Base-by-base conservation (phyloP, 2,888 invertebrate species). In the Apomyelois bistriatella region DNA sequence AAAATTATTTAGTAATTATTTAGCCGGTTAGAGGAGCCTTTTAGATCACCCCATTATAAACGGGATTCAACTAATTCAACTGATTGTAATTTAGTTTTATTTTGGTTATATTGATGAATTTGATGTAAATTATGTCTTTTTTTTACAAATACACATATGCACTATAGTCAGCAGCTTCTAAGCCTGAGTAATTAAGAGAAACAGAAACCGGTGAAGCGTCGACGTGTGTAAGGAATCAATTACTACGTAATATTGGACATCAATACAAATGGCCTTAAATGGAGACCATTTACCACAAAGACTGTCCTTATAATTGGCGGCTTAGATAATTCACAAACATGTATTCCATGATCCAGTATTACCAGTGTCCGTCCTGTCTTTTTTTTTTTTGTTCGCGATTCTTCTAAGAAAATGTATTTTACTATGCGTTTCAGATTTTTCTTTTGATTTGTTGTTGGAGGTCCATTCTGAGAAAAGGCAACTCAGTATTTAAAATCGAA, bases 271-370 rank as follows among this genome's bases (percentile, higher is more conserved):
- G 46, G 32, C 46, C 46, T 8, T 16, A 15, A 46, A 46, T 46
- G 32, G 46, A 3, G 32, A 32, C 35, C 46, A 46, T 46, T 46
- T 46, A 46, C 46, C 46, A 46, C 46, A 32, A 28, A 43, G 42
- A 46, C 13, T 32, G 32, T 32, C 32, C 46, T 32, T 16, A 46
- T 46, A 46, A 46, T 46, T 35, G 46, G 32, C 46, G 15, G 46
- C 32, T 46, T 46, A 32, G 46, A 46, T 46, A 46, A 46, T 46
- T 13, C 13, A 43, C 46, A 46, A 16, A 46, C 46, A 16, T 32
- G 46, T 46, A 32, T 46, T 32, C 32, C 30, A 7, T 13, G 30
- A 30, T 30, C 46, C 46, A 35, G 46, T 46, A 13, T 9, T 8
- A 46, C 46, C 46, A 32, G 46, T 30, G 15, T 15, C 28, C 10